Evolutionary conservation across 2,113 vertebrate species (phyloP), one percentile per base, ranked within the genome.

Genomic region (Camelus bactrianus): DNA sequence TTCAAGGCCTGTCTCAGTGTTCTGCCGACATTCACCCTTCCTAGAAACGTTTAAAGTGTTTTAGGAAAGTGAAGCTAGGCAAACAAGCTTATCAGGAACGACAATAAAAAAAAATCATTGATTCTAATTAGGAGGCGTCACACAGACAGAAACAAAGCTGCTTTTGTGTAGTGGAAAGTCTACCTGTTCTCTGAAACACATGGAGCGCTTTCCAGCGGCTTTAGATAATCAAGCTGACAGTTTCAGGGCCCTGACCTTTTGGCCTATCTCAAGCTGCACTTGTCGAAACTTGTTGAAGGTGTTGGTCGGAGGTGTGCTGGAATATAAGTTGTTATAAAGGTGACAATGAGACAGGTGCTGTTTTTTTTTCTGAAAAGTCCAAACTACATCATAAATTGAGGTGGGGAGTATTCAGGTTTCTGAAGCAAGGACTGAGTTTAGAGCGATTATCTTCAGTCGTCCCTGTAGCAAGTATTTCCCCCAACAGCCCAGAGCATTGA

Each of bases 81-180:
- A 98, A 98, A 98, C 98, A 99, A 97, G 88, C 97, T 98, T 98
- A 98, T 99, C 98, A 69, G 94, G 92, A 92, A 81, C 1, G 2
- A 98, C 95, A 98, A 96, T 98, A 97, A 94, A 98, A 98, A 96
- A 98, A 98, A 98, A 97, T 98, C 79, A 98, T 97, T 98, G 95
- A 98, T 98, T 98, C 97, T 98, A 98, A 98, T 98, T 98, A 98
- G 97, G 87, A 98, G 95, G 97, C 38, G 54, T 98, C 97, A 97
- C 93, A 92, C 97, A 96, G 94, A 89, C 86, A 95, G 98, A 98
- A 93, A 99, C 98, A 99, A 98, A 90, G 95, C 91, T 92, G 85
- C 97, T 98, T 98, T 98, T 99, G 98, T 98, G 97, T 89, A 13
- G 30, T 17, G 7, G 97, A 96, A 98, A 98, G 70, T 65, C 94